Evolutionary conservation across 1,140 invertebrate species (phyloP).

Genomic region (Drosophila nigromelanica): DNA sequence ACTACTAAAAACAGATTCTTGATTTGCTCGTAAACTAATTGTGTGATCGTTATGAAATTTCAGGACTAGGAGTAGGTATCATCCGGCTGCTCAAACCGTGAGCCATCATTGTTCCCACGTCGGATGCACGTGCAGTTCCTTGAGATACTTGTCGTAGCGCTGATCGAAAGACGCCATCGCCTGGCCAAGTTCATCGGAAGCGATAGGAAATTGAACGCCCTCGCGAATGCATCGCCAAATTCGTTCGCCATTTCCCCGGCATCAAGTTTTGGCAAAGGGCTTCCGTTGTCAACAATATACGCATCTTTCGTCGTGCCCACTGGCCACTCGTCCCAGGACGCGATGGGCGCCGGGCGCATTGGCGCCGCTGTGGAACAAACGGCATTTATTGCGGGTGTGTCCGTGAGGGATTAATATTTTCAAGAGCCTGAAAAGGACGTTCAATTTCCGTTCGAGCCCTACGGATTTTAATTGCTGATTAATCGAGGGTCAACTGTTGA

Average conservation of each 20-base stretch:
- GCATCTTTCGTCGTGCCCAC: constrained; percentile 1
- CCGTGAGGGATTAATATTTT: constrained; percentile 24
- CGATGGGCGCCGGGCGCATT: constrained; percentile 47
- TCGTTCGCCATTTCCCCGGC: constrained; percentile 55
- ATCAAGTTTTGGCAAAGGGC: constrained; percentile 51
- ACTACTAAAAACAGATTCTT: too few species aligned
- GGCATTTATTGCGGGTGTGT: constrained; percentile 21
- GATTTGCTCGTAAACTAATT: too few species aligned
- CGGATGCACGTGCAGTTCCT: too few species aligned
- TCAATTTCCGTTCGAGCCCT: constrained; percentile 64
- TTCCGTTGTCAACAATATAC: constrained; percentile 53
- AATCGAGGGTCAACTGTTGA: constrained; percentile 34
- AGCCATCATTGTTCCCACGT: too few species aligned
- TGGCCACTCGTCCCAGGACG: constrained; percentile 20
- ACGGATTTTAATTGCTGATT: constrained; percentile 58
- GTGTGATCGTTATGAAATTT: too few species aligned
- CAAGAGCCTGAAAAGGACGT: constrained; percentile 44
- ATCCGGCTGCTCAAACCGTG: too few species aligned
- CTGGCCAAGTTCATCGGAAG: constrained; percentile 48
- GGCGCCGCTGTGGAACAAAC: constrained; percentile 33
- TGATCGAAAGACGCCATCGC: too few species aligned
- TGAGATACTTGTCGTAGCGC: too few species aligned
- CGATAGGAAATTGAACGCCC: constrained; percentile 44
- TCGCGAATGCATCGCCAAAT: constrained; percentile 20
- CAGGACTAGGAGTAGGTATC: too few species aligned